These are phyloP conservation scores for Xylocampa areola DNA, from an alignment of 2,888 invertebrate genomes.

Conservation along the genomic window DNA sequence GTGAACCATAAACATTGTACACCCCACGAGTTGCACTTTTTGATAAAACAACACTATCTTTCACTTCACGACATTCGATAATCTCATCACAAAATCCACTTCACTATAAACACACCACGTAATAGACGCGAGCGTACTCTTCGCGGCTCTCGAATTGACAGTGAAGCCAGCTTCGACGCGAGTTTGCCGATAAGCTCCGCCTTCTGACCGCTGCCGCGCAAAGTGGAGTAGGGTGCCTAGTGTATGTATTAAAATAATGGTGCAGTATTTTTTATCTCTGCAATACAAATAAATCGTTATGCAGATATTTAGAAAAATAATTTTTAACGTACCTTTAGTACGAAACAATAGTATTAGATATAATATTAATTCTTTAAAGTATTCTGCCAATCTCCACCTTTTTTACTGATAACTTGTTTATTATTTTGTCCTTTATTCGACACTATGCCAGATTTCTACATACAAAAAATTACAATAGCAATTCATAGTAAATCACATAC, in stretches of 20 bases:
- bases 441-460: no score
- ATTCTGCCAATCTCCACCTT: no score
- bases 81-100: constrained; percentile 87
- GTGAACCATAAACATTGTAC: constrained; percentile 81
- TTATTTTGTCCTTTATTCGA: no score
- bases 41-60: constrained; percentile 83
- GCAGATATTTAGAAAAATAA: no score
- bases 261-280: neutral
- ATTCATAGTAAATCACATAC: neutral
- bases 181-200: constrained; percentile 90
- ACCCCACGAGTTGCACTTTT: constrained; percentile 81
- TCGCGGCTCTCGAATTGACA: constrained; percentile 89
- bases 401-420: no score
- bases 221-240: constrained; percentile 86
- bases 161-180: constrained; percentile 88
- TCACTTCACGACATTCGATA: constrained; percentile 88
- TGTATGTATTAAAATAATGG: constrained; percentile 35
- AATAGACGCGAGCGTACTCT: constrained; percentile 88
- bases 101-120: constrained; percentile 88
- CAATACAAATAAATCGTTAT: no score
- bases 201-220: constrained; percentile 90
- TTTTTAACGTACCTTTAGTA: no score
- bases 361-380: no score
- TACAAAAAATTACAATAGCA: no score
- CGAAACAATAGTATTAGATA: no score